Evolutionary conservation across 2,797 vertebrate genomes (phyloP), one percentile per base, ranked within the genome.

Genomic region (Mastacembelus armatus): DNA sequence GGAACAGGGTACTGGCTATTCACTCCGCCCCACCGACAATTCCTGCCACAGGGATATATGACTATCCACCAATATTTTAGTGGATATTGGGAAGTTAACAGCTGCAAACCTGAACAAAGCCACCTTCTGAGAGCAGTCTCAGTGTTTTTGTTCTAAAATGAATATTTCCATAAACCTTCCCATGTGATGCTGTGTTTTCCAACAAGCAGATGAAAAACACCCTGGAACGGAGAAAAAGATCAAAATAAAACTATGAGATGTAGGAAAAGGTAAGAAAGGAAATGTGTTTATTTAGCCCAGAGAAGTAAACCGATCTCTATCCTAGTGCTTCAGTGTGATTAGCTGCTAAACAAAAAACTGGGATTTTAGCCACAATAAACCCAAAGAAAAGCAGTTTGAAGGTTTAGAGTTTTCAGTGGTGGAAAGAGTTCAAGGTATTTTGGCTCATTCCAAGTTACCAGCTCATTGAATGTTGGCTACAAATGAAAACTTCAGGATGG

Each of bases 61-160:
- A 26, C 26, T 24, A 24, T 26, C 24, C 10, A 4, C 7, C 30
- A 32, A 32, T 9, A 29, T 27, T 26, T 24, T n/a, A 14, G 26
- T 38, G 39, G 43, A 52, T 7, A 19, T 30, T 7, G n/a, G 30
- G 61, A 55, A 43, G 15, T 50, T 16, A 19, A 39, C n/a, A n/a
- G n/a, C n/a, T n/a, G n/a, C n/a, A 44, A 30, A 22, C 21, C 27
- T 36, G 19, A 57, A 50, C 35, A 58, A 44, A 58, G 24, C 21
- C 42, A 9, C 40, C 15, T 59, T 66, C 71, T 76, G 65, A 62
- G 26, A 29, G 52, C 29, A 45, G 39, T 42, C 58, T 51, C 21
- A 57, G 45, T 48, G 60, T 36, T 58, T 44, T 44, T 39, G 44
- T 36, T 30, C 26, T 35, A 16, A 66, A 27, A 15, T 8, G 5